Base-by-base conservation (phyloP, 1,140 invertebrate species). In the Philaenus spumarius region DNA sequence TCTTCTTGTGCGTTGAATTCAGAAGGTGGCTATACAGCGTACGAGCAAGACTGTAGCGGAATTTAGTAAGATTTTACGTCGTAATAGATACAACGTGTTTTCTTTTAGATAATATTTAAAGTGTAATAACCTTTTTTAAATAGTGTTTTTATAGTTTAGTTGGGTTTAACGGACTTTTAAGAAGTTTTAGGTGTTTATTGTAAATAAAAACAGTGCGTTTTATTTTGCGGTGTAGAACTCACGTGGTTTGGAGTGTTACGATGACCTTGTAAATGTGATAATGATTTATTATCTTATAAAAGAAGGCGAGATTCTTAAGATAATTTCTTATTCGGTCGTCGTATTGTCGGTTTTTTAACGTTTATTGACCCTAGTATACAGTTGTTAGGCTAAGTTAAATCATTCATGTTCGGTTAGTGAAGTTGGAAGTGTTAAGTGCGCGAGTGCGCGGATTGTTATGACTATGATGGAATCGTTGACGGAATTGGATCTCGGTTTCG, bases 401-500 rank as follows among this genome's bases (percentile, higher is more conserved):
- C 23, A 47, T 23, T 24, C 14, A 51, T 51, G n/a, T 15, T 17
- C 47, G 17, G 47, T 26, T 50, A 26, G 23, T 23, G 30, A 30
- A 30, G 47, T 26, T 50, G 47, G 22, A 50, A 15, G 9, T 20
- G 24, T n/a, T 14, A 26, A 50, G 47, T 50, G 47, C 20, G 20
- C 34, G 17, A 5, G 23, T 47, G 23, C 43, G 24, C 7, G 26
- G n/a, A n/a, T n/a, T n/a, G 5, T 24, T 26, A 53, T 2, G 30
- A 37, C 37, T 26, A 58, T 50, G 45, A 58, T 58, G 54, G 55
- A 58, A 15, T 56, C 60, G 24, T 30, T 57, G 48, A 58, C 75
- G 37, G 86, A 87, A 64, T 67, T 86, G 57, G 80, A 85, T 30
- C 81, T 85, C 63, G 88, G 85, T 57, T 94, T 97, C 70, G 93